Conservation (phyloP, 2,113 vertebrate species). For the Ursus arctos region DNA sequence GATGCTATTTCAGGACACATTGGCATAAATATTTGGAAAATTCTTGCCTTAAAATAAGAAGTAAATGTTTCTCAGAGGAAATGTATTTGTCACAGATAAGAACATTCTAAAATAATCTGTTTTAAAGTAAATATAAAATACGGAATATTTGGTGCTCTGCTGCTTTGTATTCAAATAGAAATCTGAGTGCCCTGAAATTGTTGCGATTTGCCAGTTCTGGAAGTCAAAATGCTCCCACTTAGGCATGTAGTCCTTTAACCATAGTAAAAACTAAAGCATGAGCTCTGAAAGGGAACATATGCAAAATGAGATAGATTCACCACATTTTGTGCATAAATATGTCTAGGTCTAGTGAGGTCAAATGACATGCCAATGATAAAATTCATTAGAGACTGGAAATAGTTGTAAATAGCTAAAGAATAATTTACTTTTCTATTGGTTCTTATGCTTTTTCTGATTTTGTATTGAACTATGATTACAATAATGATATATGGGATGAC, state of each 20-base stretch:
- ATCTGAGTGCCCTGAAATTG: background rate
- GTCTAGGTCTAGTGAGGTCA: background rate
- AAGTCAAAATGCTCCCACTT: background rate
- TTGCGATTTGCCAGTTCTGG: background rate
- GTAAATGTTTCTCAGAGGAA: slow-evolving; percentile 51
- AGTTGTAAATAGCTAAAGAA: background rate
- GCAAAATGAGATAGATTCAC: background rate
- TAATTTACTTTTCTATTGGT: background rate
- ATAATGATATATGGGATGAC: background rate
- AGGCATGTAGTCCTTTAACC: background rate
- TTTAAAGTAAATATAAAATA: slow-evolving; percentile 61
- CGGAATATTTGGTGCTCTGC: background rate
- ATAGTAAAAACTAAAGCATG: background rate
- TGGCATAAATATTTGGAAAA: slow-evolving; percentile 62
- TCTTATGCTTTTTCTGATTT: background rate
- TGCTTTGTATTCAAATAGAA: slow-evolving; percentile 57
- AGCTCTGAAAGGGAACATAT: background rate
- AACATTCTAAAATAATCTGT: slow-evolving; percentile 41
- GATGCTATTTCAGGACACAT: slow-evolving; percentile 13
- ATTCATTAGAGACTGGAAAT: background rate
- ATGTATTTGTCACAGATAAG: slow-evolving; percentile 67
- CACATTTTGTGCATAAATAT: slow-evolving; percentile 3
- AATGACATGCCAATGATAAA: background rate
- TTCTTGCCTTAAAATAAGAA: slow-evolving; percentile 42
- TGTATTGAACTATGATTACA: background rate